Evolutionary conservation across 2,113 vertebrate genomes (phyloP), one percentile per base, ranked within the genome.

Genomic region (Proteles cristata): DNA sequence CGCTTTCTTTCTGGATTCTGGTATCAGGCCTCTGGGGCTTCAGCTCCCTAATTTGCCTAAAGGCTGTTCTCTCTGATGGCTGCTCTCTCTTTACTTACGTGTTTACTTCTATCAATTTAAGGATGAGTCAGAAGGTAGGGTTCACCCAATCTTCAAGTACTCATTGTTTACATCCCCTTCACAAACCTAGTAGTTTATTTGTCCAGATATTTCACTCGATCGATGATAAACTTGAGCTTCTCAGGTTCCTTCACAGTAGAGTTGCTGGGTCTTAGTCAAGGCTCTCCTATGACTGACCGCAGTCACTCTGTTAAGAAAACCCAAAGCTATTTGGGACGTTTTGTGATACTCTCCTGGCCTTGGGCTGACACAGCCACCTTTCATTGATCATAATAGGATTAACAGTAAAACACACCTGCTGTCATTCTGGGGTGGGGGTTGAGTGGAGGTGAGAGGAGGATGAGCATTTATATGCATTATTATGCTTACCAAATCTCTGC

Each of bases 1-100:
- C 96, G 45, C 21, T 88, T 95, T 92, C 50, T 92, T 53, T 88
- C 82, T 69, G 53, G 39, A 85, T 58, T 81, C 7, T 10, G 93
- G 28, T 25, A 53, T 53, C 61, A 68, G 90, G 35, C 17, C 53
- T 77, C 7, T 66, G 53, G 19, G 45, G 65, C 63, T 61, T 65
- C 83, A 26, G 45, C 3, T 77, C 26, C 33, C 17, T 31, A 48
- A 5, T 5, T 19, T 74, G 31, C 61, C 45, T 80, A 58, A 53
- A 88, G 71, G 21, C 12, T 17, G 35, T 28, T 92, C 23, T 55
- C 39, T 88, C 50, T 39, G 33, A 33, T 39, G 16, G 93, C 84
- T 39, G 39, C 4, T 39, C 39, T 39, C 39, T 39, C 89, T 61
- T 33, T 50, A 45, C 2, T 82, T 43, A 85, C 74, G 45, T 71